Conservation (phyloP, 2,797 vertebrate genomes). For the Chrosomus eos region DNA sequence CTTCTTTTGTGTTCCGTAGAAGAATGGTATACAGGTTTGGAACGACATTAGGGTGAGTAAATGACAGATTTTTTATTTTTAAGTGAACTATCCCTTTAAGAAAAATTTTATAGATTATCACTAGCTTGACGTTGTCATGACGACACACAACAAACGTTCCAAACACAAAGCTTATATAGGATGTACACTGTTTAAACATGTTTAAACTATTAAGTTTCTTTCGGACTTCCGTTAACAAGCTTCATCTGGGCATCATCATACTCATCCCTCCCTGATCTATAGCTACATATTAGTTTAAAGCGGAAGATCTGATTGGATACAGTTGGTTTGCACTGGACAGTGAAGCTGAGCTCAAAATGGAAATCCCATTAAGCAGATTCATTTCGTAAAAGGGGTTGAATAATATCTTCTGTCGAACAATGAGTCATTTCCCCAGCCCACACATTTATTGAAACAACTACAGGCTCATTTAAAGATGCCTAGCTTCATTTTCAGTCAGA, state of each 20-base stretch:
- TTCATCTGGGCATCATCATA: not conserved
- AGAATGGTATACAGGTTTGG: not conserved
- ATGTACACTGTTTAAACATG: not conserved
- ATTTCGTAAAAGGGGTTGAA: conserved; percentile 33
- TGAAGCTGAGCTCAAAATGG: conserved; percentile 20
- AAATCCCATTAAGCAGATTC: conserved; percentile 45
- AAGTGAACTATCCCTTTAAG: not conserved
- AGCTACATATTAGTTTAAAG: not conserved
- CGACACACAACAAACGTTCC: conserved; percentile 10
- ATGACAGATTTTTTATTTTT: not conserved
- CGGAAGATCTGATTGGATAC: conserved; percentile 12
- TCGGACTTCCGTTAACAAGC: not conserved
- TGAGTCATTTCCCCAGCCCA: conserved; percentile 48
- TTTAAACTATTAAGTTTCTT: conserved; percentile 1
- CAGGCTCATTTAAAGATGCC: conserved; percentile 41
- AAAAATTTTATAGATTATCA: not conserved
- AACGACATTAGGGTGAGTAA: not conserved
- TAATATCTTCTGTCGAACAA: conserved; percentile 36
- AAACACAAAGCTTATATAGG: conserved; percentile 20
- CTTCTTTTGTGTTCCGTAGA: not conserved
- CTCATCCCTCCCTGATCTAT: not conserved
- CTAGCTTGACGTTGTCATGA: conserved; percentile 16
- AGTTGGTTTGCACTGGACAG: not conserved
- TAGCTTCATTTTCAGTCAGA: conserved; percentile 32
- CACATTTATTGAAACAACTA: conserved; percentile 35